These are phyloP conservation scores for Taenaris catops DNA, from an alignment of 2,888 invertebrate species.

Conservation along the genomic window DNA sequence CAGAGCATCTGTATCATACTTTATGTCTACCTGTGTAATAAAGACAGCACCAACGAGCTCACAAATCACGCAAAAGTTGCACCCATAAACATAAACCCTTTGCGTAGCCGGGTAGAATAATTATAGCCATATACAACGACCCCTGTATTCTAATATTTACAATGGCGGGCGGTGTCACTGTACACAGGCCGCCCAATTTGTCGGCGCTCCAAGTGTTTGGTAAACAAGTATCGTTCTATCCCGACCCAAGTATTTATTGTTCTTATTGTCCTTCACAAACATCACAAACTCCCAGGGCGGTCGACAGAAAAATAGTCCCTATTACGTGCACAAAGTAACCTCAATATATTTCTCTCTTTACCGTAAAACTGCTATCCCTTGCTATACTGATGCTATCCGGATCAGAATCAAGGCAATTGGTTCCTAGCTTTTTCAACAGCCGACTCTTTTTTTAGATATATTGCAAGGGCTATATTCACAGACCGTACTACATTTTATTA, in stretches of 20 bases:
- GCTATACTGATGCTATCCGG: no score
- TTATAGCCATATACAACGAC: conserved; percentile 14
- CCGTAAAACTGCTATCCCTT: no score
- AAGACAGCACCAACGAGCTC: neutral
- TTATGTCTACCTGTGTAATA: conserved; percentile 1
- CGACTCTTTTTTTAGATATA: no score
- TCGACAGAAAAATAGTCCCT: conserved; percentile 10
- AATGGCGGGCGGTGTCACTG: conserved; percentile 14
- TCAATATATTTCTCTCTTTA: no score
- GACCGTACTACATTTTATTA: no score
- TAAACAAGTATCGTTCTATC: conserved; percentile 37
- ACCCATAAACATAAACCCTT: conserved; percentile 6
- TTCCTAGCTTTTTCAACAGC: no score
- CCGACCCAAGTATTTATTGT: conserved; percentile 36
- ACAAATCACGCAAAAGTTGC: conserved; percentile 12
- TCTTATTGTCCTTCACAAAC: conserved; percentile 30
- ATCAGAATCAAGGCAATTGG: no score
- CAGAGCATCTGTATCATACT: no score
- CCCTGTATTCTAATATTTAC: conserved; percentile 19
- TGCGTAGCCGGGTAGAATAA: conserved; percentile 15
- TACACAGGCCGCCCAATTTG: conserved; percentile 40
- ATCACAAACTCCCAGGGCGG: conserved; percentile 9
- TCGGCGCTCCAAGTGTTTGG: conserved; percentile 41
- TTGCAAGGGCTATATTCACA: no score
- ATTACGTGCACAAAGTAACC: no score